Conservation (phyloP, 2,797 vertebrate species). For the Scolopax bukidnonensis region DNA sequence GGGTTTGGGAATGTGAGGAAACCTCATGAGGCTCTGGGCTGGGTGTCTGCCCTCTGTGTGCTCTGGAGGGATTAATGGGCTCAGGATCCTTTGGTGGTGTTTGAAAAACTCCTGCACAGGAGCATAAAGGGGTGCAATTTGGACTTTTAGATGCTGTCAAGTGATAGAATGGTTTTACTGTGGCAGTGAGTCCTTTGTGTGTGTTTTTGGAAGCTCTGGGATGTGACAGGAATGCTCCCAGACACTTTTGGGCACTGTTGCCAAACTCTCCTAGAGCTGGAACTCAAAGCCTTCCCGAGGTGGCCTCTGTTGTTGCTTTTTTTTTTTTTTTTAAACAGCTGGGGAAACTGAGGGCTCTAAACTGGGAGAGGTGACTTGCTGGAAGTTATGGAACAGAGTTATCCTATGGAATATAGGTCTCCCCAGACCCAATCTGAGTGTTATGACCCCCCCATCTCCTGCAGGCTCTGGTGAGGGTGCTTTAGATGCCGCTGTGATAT, state of each 20-base stretch:
- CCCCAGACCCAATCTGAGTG: background rate
- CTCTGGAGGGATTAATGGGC: no score
- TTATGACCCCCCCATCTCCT: background rate
- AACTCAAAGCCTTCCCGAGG: accelerated
- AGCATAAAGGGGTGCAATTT: accelerated
- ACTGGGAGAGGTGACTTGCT: background rate
- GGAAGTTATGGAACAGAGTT: no score
- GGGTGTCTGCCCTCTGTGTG: no score
- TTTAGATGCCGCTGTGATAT: background rate
- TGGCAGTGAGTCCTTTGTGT: background rate
- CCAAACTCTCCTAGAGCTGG: background rate
- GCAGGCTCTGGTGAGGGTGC: background rate
- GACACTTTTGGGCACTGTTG: background rate
- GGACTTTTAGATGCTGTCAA: background rate
- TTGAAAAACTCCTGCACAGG: background rate
- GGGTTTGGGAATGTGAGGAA: no score
- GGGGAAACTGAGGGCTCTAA: background rate
- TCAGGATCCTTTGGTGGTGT: background rate
- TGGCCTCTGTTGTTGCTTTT: background rate
- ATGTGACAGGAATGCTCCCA: background rate
- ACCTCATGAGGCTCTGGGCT: no score
- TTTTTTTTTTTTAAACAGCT: background rate
- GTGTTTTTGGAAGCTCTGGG: background rate
- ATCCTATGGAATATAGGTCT: background rate
- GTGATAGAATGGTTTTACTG: background rate